Evolutionary conservation across 2,888 invertebrate genomes (phyloP), one percentile per base, ranked within the genome.

Genomic region (Diaperis boleti): DNA sequence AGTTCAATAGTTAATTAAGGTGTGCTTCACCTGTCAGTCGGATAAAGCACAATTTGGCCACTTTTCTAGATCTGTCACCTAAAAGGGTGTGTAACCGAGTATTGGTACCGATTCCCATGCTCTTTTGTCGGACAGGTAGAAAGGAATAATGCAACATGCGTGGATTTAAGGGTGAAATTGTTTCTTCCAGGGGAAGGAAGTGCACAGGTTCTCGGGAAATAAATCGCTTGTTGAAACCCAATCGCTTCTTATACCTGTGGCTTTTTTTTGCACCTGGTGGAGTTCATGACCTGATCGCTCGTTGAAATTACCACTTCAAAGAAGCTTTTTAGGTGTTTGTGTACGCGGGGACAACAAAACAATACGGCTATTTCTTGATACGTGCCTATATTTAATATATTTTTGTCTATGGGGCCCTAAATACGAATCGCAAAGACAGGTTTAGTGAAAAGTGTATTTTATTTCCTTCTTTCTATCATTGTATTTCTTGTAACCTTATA

Each of bases 21-120:
- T 33, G 20, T 17, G 22, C 45, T 10, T 31, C 59, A 59, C 59
- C 59, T 59, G 59, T 59, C 59, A 49, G 3, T n/a, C 10, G n/a
- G 7, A 50, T 33, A 50, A 50, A 35, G 14, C 35, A 8, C 22
- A 20, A 57, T 47, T 57, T 35, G 47, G 45, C 14, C 22, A 33
- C 45, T 29, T 18, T 47, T 41, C 41, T 4, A 41, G 13, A 35
- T 37, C 37, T 54, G 54, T 41, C 54, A 54, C 10, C 26, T 17
- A n/a, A 54, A 61, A 61, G 61, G 61, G 61, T 62, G 62, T 62
- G 62, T 55, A 62, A 62, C 56, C 62, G 22, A n/a, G 55, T 26
- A 49, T 56, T 42, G 29, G 62, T 49, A 41, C 13, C 50, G 56
- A 56, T 62, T 62, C 62, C 62, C 62, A 62, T 55, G 54, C 29